Percentiles rank a stretch among this genome's conserved stretches.
Evolutionary conservation across 2,888 invertebrate genomes (phyloP).

Genomic region (Chalcosyrphus nemorum): DNA sequence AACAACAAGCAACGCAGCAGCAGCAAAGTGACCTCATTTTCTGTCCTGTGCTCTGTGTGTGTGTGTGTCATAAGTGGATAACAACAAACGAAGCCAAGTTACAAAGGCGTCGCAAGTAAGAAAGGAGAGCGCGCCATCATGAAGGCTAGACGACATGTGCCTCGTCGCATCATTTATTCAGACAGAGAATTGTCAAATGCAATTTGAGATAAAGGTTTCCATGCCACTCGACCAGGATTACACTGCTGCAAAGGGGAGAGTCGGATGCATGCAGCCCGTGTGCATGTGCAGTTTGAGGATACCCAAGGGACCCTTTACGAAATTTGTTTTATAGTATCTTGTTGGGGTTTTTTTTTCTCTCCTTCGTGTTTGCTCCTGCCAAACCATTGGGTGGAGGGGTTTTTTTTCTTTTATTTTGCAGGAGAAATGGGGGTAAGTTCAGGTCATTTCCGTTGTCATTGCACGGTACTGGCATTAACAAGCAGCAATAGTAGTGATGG

Average conservation of each 20-base stretch:
- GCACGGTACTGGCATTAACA: conserved; percentile 41
- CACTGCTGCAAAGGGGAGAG: not conserved
- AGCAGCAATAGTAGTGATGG: not conserved
- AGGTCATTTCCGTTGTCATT: conserved; percentile 32
- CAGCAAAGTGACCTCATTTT: conserved; percentile 33
- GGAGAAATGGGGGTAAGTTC: conserved; percentile 43
- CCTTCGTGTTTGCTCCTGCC: conserved; percentile 34
- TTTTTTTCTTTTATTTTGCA: not conserved
- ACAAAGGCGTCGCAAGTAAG: not conserved
- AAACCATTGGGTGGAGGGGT: conserved; percentile 13
- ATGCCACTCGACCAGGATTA: conserved; percentile 7
- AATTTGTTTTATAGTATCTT: conserved; percentile 17
- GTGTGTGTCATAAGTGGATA: conserved; percentile 25
- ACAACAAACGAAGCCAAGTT: not conserved
- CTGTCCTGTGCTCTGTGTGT: too few relatives aligned
- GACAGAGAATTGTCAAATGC: conserved; percentile 44
- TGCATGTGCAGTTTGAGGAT: conserved; percentile 38
- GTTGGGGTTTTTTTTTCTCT: not conserved
- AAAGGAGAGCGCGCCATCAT: not conserved
- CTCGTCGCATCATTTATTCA: conserved; percentile 34
- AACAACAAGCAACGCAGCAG: not conserved
- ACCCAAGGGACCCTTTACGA: conserved; percentile 46
- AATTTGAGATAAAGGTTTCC: conserved; percentile 52
- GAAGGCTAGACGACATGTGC: conserved; percentile 23
- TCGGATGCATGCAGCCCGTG: not conserved